phyloP scores from a whole-genome alignment of 2,888 invertebrate genomes.

The Luffia ferchaultella region DNA sequence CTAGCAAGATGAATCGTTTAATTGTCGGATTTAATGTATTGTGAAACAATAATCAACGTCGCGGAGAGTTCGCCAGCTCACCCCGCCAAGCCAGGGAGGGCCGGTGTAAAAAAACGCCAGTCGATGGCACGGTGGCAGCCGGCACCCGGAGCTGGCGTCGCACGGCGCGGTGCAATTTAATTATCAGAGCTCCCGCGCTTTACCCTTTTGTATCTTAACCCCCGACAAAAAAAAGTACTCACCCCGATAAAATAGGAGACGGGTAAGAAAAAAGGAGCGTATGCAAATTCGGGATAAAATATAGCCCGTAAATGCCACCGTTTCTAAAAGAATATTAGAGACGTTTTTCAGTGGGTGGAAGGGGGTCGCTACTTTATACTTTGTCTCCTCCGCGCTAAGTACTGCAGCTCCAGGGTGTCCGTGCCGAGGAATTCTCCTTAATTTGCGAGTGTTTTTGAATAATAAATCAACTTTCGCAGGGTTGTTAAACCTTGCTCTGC shows the following conservation, averaged over 20 bases:
- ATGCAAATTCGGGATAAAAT: constrained; percentile 70
- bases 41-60: constrained; percentile 25
- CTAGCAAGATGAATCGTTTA: constrained; percentile 29
- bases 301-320: constrained; percentile 70
- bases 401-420: constrained; percentile 56
- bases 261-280: constrained; percentile 67
- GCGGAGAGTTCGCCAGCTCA: constrained; percentile 5
- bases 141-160: not conserved
- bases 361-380: constrained; percentile 61
- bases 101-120: constrained; percentile 4
- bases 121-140: not conserved
- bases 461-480: constrained; percentile 45
- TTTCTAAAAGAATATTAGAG: constrained; percentile 70
- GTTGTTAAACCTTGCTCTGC: constrained; percentile 11
- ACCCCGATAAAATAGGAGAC: constrained; percentile 64
- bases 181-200: constrained; percentile 59
- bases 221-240: constrained; percentile 63
- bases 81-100: not conserved
- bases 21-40: constrained; percentile 38
- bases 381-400: constrained; percentile 61
- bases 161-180: constrained; percentile 57
- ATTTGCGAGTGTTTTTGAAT: constrained; percentile 57
- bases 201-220: constrained; percentile 69
- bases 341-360: constrained; percentile 67
- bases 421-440: constrained; percentile 47